Conservation (phyloP, 2,113 vertebrate species). For the Athene cunicularia region DNA sequence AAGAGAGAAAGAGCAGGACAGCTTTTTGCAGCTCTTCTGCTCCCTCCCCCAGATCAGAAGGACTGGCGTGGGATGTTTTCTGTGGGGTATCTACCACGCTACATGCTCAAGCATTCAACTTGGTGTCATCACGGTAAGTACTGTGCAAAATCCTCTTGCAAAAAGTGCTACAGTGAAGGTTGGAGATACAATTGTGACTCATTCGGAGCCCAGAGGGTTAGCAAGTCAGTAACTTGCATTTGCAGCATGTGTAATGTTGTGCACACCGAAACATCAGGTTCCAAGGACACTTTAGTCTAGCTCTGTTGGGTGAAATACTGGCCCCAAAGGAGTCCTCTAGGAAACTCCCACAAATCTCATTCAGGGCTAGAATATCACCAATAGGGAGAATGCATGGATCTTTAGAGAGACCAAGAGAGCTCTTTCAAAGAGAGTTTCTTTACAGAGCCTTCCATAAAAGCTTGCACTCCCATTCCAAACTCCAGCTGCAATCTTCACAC, state of each 20-base stretch:
- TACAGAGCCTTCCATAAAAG: slow-evolving; percentile 1
- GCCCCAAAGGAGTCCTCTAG: slow-evolving; percentile 30
- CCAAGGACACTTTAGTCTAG: not conserved
- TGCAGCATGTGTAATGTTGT: slow-evolving; percentile 3
- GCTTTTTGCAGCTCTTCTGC: slow-evolving; percentile 23
- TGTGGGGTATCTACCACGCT: slow-evolving; percentile 8
- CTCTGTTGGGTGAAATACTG: slow-evolving; percentile 33
- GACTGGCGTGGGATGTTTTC: slow-evolving; percentile 2
- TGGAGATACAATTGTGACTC: not conserved
- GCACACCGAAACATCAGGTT: not conserved
- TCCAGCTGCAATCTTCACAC: not conserved
- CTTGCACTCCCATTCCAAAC: not conserved
- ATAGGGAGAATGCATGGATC: not conserved
- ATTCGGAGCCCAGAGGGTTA: not conserved
- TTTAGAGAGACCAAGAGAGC: slow-evolving; percentile 25
- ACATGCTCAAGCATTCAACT: slow-evolving; percentile 25
- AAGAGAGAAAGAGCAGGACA: not conserved
- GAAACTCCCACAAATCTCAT: slow-evolving; percentile 6
- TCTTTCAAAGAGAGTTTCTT: slow-evolving; percentile 23
- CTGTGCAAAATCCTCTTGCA: slow-evolving; percentile 64
- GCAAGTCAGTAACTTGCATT: not conserved
- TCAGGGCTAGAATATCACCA: slow-evolving; percentile 50
- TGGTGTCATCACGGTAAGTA: slow-evolving; percentile 3
- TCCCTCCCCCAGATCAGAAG: not conserved
- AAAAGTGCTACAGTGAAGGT: slow-evolving; percentile 57